Base-by-base conservation (phyloP, 1,140 invertebrate genomes). In the Sycobia sp. region DNA sequence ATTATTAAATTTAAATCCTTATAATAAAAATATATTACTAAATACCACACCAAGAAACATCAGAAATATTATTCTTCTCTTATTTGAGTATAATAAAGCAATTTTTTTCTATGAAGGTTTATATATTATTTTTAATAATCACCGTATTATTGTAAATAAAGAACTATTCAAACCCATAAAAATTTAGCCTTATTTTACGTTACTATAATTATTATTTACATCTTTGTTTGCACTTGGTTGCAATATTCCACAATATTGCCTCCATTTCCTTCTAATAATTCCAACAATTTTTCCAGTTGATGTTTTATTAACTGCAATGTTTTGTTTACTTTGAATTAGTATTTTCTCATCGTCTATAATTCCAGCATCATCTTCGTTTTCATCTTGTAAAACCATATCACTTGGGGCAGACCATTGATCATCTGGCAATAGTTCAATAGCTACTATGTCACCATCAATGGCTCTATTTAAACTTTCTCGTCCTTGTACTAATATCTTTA, bases 361-460 rank as follows among this genome's bases (percentile, higher is more conserved):
- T 39, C 85, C 87, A 44, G 85, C 85, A 73, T 90, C 90, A 59
- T 82, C 79, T 36, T 80, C 80, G 56, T 89, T 87, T 73, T 94
- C 93, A 73, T 96, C 94, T 75, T 90, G 84, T 18, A 96, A 77
- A 50, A 96, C 88, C 67, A 96, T 89, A 65, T 91, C 90, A 79
- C 91, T 91, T 18, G 95, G 90, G 29, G 87, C 82, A 50, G 89
- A 89, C 97, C 98, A 99, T 73, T 98, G 83, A 44, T 87, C 85
- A 83, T 98, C 87, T 2, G 95, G 92, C 23, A 99, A 84, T 16
- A 99, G 80, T 81, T 98, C 88, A 59, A 99, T 80, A 11, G 94
- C 97, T 13, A 99, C 96, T 60, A 90, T 84, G 79, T 99, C 98
- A 25, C 95, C 96, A 81, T 99, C 92, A 4, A 99, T 90, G n/a